Conservation (phyloP, 1,140 invertebrate genomes). For the Dreissena polymorpha region DNA sequence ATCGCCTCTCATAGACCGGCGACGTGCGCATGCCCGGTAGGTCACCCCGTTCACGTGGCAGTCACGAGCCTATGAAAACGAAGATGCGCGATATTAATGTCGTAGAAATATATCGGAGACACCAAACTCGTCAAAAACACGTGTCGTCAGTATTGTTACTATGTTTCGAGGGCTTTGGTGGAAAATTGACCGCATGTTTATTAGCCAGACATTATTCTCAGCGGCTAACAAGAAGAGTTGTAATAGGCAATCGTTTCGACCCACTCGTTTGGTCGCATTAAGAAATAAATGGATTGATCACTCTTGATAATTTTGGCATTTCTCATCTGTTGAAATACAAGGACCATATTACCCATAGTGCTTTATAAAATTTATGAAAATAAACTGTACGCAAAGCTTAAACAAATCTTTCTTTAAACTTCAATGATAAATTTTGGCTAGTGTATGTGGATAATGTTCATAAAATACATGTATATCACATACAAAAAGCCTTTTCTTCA, state of each 20-base stretch:
- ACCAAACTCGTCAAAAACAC: background rate
- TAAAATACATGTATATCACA: no score
- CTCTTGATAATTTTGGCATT: no score
- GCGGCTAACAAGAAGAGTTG: background rate
- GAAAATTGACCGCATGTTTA: constrained; percentile 10
- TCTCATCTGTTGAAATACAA: no score
- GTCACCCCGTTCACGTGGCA: background rate
- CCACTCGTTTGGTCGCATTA: no score
- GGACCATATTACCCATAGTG: no score
- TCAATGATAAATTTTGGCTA: no score
- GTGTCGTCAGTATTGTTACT: background rate
- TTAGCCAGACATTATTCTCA: background rate
- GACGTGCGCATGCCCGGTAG: background rate
- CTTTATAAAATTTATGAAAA: no score
- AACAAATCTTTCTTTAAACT: no score
- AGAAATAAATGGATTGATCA: no score
- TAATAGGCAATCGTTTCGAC: background rate
- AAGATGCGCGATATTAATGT: background rate
- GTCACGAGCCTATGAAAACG: background rate
- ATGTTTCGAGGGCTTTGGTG: background rate
- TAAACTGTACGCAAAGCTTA: no score
- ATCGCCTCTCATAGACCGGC: background rate
- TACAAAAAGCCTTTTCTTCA: no score
- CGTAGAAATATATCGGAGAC: background rate
- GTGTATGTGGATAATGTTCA: no score